Evolutionary conservation across 2,797 vertebrate species (phyloP).

Genomic region (Anabas testudineus): DNA sequence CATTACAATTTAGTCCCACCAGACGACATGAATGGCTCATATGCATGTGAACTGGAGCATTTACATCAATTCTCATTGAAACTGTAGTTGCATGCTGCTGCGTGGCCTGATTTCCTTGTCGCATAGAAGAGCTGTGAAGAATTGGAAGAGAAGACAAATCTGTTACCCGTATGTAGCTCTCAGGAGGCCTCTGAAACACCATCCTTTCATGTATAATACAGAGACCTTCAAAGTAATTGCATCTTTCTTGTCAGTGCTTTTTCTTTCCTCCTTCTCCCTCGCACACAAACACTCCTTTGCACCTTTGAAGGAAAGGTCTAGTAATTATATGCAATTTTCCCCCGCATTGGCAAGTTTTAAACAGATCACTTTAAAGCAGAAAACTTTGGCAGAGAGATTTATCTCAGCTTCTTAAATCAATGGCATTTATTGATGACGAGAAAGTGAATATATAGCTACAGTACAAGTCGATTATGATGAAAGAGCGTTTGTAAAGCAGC

Average conservation of each 20-base stretch:
- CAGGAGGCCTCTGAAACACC: slow-evolving; percentile 49
- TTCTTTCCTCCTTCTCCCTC: slow-evolving; percentile 26
- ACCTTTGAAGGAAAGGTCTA: slow-evolving; percentile 57
- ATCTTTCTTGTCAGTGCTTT: slow-evolving; percentile 66
- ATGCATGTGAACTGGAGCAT: slow-evolving; percentile 69
- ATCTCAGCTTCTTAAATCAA: slow-evolving; percentile 39
- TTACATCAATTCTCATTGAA: slow-evolving; percentile 66
- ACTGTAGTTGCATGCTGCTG: slow-evolving; percentile 34
- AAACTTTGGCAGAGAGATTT: slow-evolving; percentile 48
- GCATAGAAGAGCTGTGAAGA: slow-evolving; percentile 50
- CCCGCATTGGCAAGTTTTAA: slow-evolving; percentile 36
- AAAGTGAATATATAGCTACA: slow-evolving; percentile 44
- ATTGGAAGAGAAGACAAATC: slow-evolving; percentile 60
- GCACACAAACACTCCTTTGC: slow-evolving; percentile 33
- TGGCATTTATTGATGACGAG: slow-evolving; percentile 49
- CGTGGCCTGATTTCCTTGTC: slow-evolving; percentile 63
- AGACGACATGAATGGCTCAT: slow-evolving; percentile 59
- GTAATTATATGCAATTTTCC: slow-evolving; percentile 46
- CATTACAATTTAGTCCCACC: slow-evolving; percentile 69
- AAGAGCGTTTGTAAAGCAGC: slow-evolving; percentile 31
- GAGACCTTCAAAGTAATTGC: slow-evolving; percentile 69
- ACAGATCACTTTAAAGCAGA: slow-evolving; percentile 28
- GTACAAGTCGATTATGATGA: slow-evolving; percentile 42
- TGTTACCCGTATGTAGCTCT: slow-evolving; percentile 60
- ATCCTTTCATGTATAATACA: slow-evolving; percentile 74